phyloP scores from a whole-genome alignment of 2,797 vertebrate species.

The Ibycter americanus region DNA sequence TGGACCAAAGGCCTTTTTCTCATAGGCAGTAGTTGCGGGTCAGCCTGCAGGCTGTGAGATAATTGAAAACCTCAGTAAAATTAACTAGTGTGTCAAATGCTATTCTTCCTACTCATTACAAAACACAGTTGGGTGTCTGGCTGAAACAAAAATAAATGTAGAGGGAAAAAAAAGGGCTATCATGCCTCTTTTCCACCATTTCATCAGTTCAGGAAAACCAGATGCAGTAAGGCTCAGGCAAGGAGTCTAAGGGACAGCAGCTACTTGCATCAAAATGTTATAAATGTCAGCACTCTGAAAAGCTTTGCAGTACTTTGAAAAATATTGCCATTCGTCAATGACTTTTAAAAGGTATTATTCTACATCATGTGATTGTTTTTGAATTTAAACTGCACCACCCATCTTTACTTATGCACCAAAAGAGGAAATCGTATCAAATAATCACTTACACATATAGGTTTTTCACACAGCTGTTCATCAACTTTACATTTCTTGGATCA shows the following conservation, averaged over 20 bases:
- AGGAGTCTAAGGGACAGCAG: neutral
- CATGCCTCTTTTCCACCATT: neutral
- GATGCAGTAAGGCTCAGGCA: neutral
- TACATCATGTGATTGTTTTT: neutral
- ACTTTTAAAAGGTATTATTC: neutral
- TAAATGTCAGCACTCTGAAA: neutral
- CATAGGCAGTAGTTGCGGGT: neutral
- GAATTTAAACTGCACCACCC: neutral
- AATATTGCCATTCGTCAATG: neutral
- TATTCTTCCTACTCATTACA: neutral
- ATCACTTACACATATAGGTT: neutral
- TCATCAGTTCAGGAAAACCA: neutral
- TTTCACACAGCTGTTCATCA: neutral
- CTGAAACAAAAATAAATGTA: neutral
- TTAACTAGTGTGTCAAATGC: neutral
- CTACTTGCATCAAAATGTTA: neutral
- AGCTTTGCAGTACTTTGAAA: neutral
- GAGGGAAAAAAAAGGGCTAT: neutral
- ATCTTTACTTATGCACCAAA: neutral
- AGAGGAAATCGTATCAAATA: neutral
- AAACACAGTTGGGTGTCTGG: neutral
- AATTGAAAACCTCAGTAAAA: neutral
- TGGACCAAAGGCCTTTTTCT: neutral
- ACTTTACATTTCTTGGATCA: neutral
- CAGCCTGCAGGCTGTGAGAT: neutral